Base-by-base conservation (phyloP, 2,113 vertebrate species). In the Dromas ardeola region DNA sequence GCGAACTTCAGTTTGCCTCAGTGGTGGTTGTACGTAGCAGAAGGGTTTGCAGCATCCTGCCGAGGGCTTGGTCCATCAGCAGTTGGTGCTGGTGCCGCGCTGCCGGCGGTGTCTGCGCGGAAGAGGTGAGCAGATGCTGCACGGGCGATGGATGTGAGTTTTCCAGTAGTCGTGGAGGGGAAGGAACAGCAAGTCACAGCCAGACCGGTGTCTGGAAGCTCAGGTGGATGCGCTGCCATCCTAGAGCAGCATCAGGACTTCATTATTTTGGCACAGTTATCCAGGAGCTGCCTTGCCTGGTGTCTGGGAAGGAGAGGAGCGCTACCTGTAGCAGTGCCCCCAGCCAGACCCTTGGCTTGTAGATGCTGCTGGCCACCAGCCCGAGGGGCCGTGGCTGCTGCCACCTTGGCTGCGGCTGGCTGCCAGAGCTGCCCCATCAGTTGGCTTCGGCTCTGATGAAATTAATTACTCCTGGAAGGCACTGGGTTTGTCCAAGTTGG, bases 161-260 rank as follows among this genome's bases (percentile, higher is more conserved):
- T 6, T 38, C 70, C 22, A 8, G 43, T 15, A 0, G 6, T 50
- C 3, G 1, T 0, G 2, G 14, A 38, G 45, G 32, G 55, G 32
- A 49, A 55, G 81, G 59, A 63, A 10, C 69, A n/a, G 25, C 19
- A 23, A 42, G 40, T 59, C 21, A 2, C 55, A 16, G 40, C 21
- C 61, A 67, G 36, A 3, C 29, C 8, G 45, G 15, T n/a, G 49
- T 9, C 47, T 85, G 55, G 18, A 47, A 7, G 47, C 26, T 16
- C n/a, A 29, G 38, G 34, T 2, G 9, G 62, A 59, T 4, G 1
- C 5, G 10, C 62, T 71, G 73, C 77, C 13, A 0, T 52, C 63
- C 30, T 21, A 14, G 30, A 25, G 34, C 56, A 42, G 42, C 0
- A 0, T 14, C 20, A 32, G 69, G 16, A 30, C 21, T 13, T 14